These are phyloP conservation scores for Aythya fuligula DNA, from an alignment of 2,797 vertebrate genomes.

Conservation along the genomic window DNA sequence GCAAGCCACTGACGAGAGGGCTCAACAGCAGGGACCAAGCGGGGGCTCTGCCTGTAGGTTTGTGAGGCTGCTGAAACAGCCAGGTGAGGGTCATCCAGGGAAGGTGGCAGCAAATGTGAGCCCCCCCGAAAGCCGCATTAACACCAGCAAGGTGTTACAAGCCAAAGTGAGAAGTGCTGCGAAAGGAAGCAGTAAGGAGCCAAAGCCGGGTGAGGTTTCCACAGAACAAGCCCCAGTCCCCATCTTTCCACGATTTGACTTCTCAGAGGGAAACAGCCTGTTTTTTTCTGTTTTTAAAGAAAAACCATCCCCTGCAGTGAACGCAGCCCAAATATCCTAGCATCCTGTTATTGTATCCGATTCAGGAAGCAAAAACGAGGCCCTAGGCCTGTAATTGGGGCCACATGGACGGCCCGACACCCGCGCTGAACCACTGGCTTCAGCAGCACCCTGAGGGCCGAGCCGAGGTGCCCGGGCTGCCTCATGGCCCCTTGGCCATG, in stretches of 20 bases:
- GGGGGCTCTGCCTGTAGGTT: neutral
- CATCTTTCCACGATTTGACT: conserved; percentile 1
- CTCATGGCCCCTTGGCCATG: accelerated
- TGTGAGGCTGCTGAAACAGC: neutral
- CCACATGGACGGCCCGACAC: neutral
- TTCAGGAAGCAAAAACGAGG: conserved; percentile 27
- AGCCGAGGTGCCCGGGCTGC: neutral
- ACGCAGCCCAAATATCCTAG: conserved; percentile 11
- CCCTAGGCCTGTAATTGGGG: conserved; percentile 22
- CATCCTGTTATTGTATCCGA: conserved; percentile 30
- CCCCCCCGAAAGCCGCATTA: neutral
- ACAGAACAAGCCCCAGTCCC: neutral
- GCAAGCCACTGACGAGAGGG: neutral
- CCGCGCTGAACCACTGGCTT: accelerated
- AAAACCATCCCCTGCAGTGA: conserved; percentile 17
- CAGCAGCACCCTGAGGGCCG: neutral
- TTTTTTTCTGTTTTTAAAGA: conserved; percentile 24
- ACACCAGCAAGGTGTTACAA: neutral
- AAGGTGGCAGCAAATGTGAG: neutral
- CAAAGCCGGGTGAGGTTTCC: neutral
- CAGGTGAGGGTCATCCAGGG: neutral
- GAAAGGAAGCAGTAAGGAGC: neutral
- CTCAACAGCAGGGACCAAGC: neutral
- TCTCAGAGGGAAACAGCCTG: neutral
- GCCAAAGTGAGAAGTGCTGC: neutral